A percentile compares a stretch with the other conserved stretches of the same genome.
These are phyloP conservation scores for Ceyx melanurus DNA, from an alignment of 2,113 vertebrate genomes.

Conservation along the genomic window DNA sequence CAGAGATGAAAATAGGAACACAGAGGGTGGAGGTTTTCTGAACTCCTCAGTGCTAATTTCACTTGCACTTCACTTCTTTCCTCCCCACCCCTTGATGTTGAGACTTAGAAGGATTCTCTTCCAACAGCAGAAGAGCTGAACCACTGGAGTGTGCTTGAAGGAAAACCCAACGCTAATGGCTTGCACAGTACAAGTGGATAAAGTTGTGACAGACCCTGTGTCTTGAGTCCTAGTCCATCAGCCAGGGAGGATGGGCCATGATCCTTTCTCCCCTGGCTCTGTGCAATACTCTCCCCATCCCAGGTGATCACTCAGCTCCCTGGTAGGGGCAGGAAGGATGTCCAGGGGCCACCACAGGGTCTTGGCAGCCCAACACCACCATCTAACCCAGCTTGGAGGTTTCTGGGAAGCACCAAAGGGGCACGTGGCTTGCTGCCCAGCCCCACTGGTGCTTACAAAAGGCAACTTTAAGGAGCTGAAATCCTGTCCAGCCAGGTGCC, in stretches of 20 bases:
- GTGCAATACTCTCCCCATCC: no score
- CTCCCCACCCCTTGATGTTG: neutral
- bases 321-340: accelerated
- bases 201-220: neutral
- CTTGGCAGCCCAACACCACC: accelerated
- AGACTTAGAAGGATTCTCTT: neutral
- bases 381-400: neutral
- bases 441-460: neutral
- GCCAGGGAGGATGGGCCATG: accelerated
- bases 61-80: neutral
- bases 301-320: neutral
- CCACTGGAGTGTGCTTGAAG: neutral
- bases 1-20: neutral
- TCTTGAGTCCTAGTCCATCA: neutral
- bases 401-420: neutral
- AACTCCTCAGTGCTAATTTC: neutral
- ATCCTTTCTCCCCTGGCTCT: no score
- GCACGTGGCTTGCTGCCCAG: accelerated
- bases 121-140: neutral
- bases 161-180: neutral
- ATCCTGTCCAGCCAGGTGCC: accelerated
- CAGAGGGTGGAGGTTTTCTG: neutral
- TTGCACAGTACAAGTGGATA: neutral
- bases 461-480: neutral
- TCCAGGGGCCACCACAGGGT: accelerated